Evolutionary conservation across 2,888 invertebrate species (phyloP).

Genomic region (Ichneumoninae sp.): DNA sequence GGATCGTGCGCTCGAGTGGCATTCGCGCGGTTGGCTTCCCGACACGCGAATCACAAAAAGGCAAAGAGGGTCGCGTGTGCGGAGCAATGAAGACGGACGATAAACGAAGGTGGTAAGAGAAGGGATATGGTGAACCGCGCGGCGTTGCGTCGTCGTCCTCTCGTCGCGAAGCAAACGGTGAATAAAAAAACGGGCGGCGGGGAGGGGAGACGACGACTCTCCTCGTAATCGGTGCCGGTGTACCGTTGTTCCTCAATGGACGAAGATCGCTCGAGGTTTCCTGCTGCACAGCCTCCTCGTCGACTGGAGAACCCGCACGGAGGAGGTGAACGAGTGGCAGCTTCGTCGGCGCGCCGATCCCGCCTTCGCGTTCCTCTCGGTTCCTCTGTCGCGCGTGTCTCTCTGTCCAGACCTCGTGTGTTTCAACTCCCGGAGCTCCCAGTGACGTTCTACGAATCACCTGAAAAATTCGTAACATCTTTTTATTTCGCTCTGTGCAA

Average conservation of each 20-base stretch:
- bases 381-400: conserved; percentile 26
- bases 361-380: conserved; percentile 47
- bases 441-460: conserved; percentile 13
- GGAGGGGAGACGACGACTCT: conserved; percentile 42
- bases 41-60: conserved; percentile 13
- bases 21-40: conserved; percentile 46
- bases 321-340: conserved; percentile 53
- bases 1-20: conserved; percentile 53
- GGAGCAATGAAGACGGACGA: conserved; percentile 14
- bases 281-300: conserved; percentile 66
- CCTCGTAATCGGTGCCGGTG: conserved; percentile 84
- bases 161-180: conserved; percentile 40
- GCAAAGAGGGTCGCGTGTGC: conserved; percentile 41
- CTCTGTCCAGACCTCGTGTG: conserved; percentile 9
- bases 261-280: conserved; percentile 77
- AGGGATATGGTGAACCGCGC: conserved; percentile 38
- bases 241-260: conserved; percentile 85
- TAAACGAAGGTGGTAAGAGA: conserved; percentile 29
- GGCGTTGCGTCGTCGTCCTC: conserved; percentile 37
- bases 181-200: background rate
- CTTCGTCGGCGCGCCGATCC: conserved; percentile 52
- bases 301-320: conserved; percentile 47
- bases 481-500: background rate
- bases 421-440: conserved; percentile 20
- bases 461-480: conserved; percentile 11